Conservation (phyloP, 1,140 invertebrate genomes). For the Hermetia illucens region DNA sequence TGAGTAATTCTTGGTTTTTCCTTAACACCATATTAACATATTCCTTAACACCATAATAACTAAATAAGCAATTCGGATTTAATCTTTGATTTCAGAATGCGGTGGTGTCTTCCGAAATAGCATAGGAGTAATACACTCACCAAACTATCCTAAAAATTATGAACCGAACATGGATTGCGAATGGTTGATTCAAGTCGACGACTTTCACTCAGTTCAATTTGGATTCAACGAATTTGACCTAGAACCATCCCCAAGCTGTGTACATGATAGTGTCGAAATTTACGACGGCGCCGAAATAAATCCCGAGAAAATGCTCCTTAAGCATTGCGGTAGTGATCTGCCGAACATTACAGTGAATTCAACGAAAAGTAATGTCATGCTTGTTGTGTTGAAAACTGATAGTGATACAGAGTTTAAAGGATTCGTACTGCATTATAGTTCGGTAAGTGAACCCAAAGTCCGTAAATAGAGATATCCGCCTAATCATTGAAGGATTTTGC, state of each 20-base stretch:
- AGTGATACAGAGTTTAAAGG: conserved; percentile 32
- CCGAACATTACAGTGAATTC: background rate
- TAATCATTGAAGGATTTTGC: too few relatives aligned
- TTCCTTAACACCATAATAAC: too few relatives aligned
- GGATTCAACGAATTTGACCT: conserved; percentile 42
- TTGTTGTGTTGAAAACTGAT: conserved; percentile 36
- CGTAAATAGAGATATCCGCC: too few relatives aligned
- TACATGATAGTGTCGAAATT: conserved; percentile 37
- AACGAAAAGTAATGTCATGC: too few relatives aligned
- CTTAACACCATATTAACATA: background rate
- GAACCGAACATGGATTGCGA: conserved; percentile 50
- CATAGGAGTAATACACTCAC: too few relatives aligned
- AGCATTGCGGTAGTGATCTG: conserved; percentile 8
- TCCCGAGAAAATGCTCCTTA: conserved; percentile 9
- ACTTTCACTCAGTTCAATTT: conserved; percentile 40
- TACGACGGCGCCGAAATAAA: conserved; percentile 12
- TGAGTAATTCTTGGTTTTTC: background rate
- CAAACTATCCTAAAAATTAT: conserved; percentile 65
- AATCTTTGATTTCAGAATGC: background rate
- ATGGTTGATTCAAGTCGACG: conserved; percentile 56
- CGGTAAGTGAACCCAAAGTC: too few relatives aligned
- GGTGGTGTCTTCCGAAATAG: conserved; percentile 3
- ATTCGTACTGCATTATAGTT: background rate
- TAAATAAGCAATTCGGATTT: too few relatives aligned
- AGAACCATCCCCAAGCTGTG: conserved; percentile 37